Conservation (phyloP, 53 echinoderm and acorn worm species). For the Pentamera pediparva region DNA sequence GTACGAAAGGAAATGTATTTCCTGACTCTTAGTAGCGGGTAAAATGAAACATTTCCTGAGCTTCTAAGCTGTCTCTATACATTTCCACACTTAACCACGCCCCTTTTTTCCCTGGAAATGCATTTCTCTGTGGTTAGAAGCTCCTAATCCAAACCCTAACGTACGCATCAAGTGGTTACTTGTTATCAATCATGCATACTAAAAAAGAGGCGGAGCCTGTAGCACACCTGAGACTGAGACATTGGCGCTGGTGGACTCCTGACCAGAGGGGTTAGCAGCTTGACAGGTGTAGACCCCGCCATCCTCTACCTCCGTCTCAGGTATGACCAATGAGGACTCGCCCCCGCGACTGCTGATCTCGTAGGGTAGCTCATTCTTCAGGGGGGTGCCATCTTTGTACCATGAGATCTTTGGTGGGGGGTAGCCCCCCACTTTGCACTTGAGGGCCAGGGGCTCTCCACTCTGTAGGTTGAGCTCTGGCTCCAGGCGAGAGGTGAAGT, state of each 20-base stretch:
- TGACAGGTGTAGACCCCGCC: slow-evolving; percentile 59
- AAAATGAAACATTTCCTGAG: too few relatives aligned
- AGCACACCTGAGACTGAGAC: slow-evolving; percentile 65
- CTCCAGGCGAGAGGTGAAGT: slow-evolving; percentile 63
- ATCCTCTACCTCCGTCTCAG: slow-evolving; percentile 51
- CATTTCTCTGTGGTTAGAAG: too few relatives aligned
- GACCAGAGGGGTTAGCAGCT: slow-evolving; percentile 71
- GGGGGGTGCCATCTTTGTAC: slow-evolving; percentile 71
- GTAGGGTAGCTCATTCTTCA: slow-evolving; percentile 63
- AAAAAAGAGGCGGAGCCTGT: not conserved
- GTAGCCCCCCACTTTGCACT: slow-evolving; percentile 68
- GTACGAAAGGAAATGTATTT: too few relatives aligned
- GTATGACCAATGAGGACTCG: not conserved
- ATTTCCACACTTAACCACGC: too few relatives aligned
- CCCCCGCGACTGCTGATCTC: slow-evolving; percentile 40
- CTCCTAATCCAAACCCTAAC: too few relatives aligned
- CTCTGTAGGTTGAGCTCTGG: slow-evolving; percentile 54
- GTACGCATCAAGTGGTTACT: too few relatives aligned
- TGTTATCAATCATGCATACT: not conserved
- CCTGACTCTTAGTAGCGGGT: too few relatives aligned
- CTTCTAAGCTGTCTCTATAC: too few relatives aligned
- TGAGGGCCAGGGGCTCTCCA: slow-evolving; percentile 55
- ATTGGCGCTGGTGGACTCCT: slow-evolving; percentile 50
- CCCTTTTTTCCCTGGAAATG: too few relatives aligned
- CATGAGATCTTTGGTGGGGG: slow-evolving; percentile 65